A percentile compares a stretch with the other conserved stretches of the same genome.
phyloP scores from a whole-genome alignment of 2,113 vertebrate genomes.

The Corythaixoides concolor region DNA sequence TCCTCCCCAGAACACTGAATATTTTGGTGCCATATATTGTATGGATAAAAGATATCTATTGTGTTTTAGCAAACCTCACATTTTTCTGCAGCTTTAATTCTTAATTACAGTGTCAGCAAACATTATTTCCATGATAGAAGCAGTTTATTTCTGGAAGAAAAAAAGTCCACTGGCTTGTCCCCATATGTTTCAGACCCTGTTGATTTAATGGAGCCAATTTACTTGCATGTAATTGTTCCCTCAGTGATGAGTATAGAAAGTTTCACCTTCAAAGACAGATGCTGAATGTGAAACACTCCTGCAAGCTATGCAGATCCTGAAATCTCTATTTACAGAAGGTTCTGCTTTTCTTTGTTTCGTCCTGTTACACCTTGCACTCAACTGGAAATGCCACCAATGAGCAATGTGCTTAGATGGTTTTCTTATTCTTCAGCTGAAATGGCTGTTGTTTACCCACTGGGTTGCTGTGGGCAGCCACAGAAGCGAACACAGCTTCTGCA shows the following conservation, averaged over 20 bases:
- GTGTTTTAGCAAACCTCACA: constrained; percentile 51
- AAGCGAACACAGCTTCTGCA: constrained; percentile 8
- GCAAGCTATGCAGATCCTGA: background rate
- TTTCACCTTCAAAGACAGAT: constrained; percentile 10
- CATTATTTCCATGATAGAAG: constrained; percentile 10
- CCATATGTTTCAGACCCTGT: background rate
- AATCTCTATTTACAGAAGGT: background rate
- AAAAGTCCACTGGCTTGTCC: background rate
- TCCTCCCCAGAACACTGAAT: background rate
- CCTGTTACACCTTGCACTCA: background rate
- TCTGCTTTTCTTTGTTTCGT: background rate
- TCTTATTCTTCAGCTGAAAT: background rate
- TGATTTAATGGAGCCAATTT: constrained; percentile 16
- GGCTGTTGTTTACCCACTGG: background rate
- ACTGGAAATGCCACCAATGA: background rate
- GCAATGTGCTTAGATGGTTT: background rate
- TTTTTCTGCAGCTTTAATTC: constrained; percentile 55
- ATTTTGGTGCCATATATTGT: constrained; percentile 43
- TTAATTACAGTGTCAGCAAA: constrained; percentile 44
- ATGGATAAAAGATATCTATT: constrained; percentile 54
- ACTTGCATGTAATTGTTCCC: background rate
- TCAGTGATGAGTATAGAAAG: background rate
- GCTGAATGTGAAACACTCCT: background rate
- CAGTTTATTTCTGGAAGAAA: constrained; percentile 11
- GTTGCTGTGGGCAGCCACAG: background rate